Evolutionary conservation across 2,888 invertebrate genomes (phyloP).

Genomic region (Biston stratarius): DNA sequence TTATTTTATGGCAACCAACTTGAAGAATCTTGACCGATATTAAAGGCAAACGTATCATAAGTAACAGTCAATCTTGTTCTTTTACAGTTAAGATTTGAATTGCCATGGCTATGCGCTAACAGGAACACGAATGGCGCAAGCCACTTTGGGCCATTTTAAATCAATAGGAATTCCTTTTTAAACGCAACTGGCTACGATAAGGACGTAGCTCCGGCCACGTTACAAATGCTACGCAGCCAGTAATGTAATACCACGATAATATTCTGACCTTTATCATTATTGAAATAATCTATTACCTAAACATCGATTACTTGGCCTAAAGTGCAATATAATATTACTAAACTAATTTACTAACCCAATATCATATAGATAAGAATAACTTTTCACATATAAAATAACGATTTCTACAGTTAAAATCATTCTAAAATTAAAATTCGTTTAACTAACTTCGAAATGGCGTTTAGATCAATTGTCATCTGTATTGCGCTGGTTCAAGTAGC

Average conservation of each 20-base stretch:
- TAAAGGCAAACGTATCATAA: no score
- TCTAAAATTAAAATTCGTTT: neutral
- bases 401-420: neutral
- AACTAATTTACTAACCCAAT: constrained; percentile 29
- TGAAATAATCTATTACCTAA: constrained; percentile 14
- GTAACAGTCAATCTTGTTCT: no score
- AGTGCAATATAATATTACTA: constrained; percentile 18
- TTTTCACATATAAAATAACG: constrained; percentile 13
- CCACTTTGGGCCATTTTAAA: no score
- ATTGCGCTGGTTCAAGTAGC: constrained; percentile 4
- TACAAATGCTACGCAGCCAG: neutral
- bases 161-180: no score
- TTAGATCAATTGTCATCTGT: constrained; percentile 13
- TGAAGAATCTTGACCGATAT: no score
- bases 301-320: constrained; percentile 12
- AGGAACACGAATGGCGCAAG: no score
- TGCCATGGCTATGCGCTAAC: no score
- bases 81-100: no score
- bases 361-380: constrained; percentile 11
- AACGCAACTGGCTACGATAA: neutral
- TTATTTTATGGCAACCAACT: no score
- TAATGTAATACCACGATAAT: neutral
- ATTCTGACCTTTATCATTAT: constrained; percentile 5
- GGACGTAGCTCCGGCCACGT: neutral
- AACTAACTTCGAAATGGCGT: constrained; percentile 15